phyloP scores from a whole-genome alignment of 2,888 invertebrate species.

The Ametastegia equiseti region DNA sequence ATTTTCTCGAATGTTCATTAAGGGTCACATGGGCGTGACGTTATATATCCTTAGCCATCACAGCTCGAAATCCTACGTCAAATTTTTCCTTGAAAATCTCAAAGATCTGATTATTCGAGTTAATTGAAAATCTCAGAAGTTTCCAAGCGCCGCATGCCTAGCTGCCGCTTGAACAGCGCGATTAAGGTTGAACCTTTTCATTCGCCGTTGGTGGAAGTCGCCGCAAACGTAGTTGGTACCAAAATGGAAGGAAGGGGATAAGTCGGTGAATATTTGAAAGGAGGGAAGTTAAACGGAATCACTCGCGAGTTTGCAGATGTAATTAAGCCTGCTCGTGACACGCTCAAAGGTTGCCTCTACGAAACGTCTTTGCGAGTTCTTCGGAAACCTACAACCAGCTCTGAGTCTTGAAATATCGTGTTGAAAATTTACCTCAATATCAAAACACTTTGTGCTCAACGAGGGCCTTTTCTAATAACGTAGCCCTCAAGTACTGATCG shows the following conservation, averaged over 20 bases:
- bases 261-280: slow-evolving; percentile 29
- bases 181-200: slow-evolving; percentile 30
- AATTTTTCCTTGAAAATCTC: not conserved
- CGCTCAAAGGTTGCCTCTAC: slow-evolving; percentile 20
- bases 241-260: too few species aligned
- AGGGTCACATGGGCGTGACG: not conserved
- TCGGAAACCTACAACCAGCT: not conserved
- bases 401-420: not conserved
- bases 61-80: not conserved
- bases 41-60: not conserved
- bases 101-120: slow-evolving; percentile 26
- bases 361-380: slow-evolving; percentile 6
- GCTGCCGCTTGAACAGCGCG: not conserved
- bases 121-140: slow-evolving; percentile 34
- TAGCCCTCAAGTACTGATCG: not conserved
- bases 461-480: not conserved
- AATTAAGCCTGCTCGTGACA: slow-evolving; percentile 41
- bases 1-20: slow-evolving; percentile 6
- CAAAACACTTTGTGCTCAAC: slow-evolving; percentile 18
- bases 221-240: too few species aligned
- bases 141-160: not conserved
- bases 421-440: not conserved
- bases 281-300: slow-evolving; percentile 40
- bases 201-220: slow-evolving; percentile 13
- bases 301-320: slow-evolving; percentile 37